Percentiles rank a stretch among this genome's conserved stretches.
Evolutionary conservation across 2,888 invertebrate species (phyloP).

Genomic region (Zaprionus lineosus): DNA sequence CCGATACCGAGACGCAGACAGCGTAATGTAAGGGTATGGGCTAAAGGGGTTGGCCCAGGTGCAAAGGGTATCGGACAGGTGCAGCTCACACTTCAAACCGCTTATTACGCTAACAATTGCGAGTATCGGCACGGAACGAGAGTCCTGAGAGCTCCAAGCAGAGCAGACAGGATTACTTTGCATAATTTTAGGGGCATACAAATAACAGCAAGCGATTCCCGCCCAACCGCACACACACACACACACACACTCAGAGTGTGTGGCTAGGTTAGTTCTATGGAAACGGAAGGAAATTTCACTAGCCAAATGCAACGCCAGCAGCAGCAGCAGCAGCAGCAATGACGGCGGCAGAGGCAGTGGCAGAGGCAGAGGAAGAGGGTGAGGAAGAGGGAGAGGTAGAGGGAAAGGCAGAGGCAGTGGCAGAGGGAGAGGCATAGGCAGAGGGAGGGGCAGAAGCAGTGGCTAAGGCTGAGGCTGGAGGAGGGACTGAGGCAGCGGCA

Average conservation of each 20-base stretch:
- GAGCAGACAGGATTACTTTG: slow-evolving; percentile 72
- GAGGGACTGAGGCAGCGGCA: too few species aligned
- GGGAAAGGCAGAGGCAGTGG: too few species aligned
- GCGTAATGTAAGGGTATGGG: too few species aligned
- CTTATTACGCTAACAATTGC: slow-evolving; percentile 78
- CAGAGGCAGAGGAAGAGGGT: too few species aligned
- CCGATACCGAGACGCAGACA: too few species aligned
- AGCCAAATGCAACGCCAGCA: slow-evolving; percentile 66
- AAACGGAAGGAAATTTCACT: slow-evolving; percentile 78
- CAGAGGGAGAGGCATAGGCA: too few species aligned
- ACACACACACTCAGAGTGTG: slow-evolving; percentile 6
- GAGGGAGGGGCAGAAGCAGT: too few species aligned
- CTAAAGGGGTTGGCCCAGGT: background rate
- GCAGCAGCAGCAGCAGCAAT: slow-evolving; percentile 30
- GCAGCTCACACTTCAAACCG: slow-evolving; percentile 70
- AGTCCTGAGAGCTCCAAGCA: slow-evolving; percentile 42
- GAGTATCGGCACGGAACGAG: slow-evolving; percentile 70
- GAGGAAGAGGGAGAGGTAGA: too few species aligned
- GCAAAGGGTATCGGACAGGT: slow-evolving; percentile 36
- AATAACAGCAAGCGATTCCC: slow-evolving; percentile 63
- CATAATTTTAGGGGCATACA: slow-evolving; percentile 75
- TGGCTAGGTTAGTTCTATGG: slow-evolving; percentile 29
- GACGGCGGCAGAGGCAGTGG: slow-evolving; percentile 19
- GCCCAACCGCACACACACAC: slow-evolving; percentile 11
- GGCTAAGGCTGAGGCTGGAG: too few species aligned